Evolutionary conservation across 2,797 vertebrate genomes (phyloP).

Genomic region (Acanthopagrus latus): DNA sequence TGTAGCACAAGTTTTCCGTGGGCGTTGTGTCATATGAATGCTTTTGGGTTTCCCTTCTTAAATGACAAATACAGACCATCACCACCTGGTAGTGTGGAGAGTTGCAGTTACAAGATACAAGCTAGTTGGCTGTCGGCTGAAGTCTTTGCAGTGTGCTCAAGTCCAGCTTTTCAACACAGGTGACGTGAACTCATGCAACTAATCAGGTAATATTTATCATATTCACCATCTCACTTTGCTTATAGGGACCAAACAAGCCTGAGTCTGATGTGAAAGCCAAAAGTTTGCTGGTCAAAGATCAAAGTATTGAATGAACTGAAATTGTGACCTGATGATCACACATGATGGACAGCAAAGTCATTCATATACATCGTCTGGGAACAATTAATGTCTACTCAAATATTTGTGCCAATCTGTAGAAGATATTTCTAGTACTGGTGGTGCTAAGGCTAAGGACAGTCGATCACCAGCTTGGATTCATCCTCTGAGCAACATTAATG

Average conservation of each 20-base stretch:
- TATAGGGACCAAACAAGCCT: background rate
- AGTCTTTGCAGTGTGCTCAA: too few species aligned
- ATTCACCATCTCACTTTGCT: background rate
- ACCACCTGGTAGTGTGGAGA: too few species aligned
- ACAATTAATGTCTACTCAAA: background rate
- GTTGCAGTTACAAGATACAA: too few species aligned
- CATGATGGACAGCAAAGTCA: background rate
- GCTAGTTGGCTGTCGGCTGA: too few species aligned
- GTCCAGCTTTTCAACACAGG: too few species aligned
- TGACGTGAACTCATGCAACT: background rate
- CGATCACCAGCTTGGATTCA: background rate
- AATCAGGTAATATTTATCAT: background rate
- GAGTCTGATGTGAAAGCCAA: background rate
- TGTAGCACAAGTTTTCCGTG: too few species aligned
- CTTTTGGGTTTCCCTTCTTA: too few species aligned
- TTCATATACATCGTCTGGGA: background rate
- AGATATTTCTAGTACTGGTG: background rate
- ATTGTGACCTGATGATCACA: background rate
- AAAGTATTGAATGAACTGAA: background rate
- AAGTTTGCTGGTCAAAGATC: background rate
- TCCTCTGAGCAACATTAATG: background rate
- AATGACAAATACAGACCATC: too few species aligned
- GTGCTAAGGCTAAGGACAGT: background rate
- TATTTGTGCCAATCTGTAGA: background rate
- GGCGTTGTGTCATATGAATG: too few species aligned